Conservation (phyloP, 2,888 invertebrate species). For the Limnephilus lunatus region DNA sequence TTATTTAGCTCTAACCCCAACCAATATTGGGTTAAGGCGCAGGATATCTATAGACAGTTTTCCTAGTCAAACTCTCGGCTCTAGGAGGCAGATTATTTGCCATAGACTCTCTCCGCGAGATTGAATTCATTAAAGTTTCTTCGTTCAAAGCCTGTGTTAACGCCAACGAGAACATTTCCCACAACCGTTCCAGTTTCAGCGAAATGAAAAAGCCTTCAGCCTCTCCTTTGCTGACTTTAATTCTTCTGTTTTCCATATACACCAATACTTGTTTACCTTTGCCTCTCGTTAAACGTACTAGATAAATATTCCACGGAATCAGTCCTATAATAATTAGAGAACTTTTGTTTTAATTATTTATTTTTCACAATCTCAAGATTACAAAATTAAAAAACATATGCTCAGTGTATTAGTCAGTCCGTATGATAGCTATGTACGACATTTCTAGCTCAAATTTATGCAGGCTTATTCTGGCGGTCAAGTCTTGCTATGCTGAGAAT, state of each 20-base stretch:
- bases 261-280: not conserved
- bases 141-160: not conserved
- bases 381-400: too few species aligned
- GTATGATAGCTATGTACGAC: too few species aligned
- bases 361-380: too few species aligned
- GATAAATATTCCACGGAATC: too few species aligned
- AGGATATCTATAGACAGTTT: not conserved
- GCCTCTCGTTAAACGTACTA: not conserved
- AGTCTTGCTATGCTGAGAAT: too few species aligned
- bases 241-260: not conserved
- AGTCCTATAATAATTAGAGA: too few species aligned
- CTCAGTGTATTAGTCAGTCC: too few species aligned
- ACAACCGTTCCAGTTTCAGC: not conserved
- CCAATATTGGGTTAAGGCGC: not conserved
- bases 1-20: not conserved
- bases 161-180: not conserved
- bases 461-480: too few species aligned
- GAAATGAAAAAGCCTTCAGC: not conserved
- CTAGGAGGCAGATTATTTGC: slow-evolving; percentile 2
- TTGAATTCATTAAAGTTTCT: slow-evolving; percentile 2
- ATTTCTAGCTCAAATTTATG: too few species aligned
- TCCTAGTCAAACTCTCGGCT: not conserved
- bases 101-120: not conserved
- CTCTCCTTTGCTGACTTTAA: not conserved
- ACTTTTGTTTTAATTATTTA: too few species aligned